Evolutionary conservation across 2,888 invertebrate genomes (phyloP).

Genomic region (Acanthococcus lagerstroemiae): DNA sequence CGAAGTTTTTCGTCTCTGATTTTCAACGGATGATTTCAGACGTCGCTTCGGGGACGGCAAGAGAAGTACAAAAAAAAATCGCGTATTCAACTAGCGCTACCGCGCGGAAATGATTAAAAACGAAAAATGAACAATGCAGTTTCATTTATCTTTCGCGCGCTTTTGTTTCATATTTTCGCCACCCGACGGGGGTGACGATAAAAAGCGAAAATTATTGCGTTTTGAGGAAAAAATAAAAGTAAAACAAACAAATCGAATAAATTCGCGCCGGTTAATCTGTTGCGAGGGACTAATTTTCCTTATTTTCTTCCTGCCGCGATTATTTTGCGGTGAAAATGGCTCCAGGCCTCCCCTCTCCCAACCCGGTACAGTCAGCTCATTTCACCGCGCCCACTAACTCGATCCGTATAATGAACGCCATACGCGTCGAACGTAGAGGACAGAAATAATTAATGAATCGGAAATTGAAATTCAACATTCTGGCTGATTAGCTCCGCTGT

Average conservation of each 20-base stretch:
- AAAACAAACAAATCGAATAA: background rate
- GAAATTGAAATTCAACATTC: background rate
- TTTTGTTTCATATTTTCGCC: background rate
- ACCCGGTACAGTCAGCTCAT: background rate
- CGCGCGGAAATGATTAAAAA: background rate
- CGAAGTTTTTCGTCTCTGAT: background rate
- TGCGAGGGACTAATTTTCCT: background rate
- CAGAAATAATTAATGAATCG: background rate
- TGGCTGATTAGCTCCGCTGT: no score
- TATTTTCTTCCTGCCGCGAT: background rate
- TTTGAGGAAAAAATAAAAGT: background rate
- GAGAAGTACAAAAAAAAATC: background rate
- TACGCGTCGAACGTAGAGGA: background rate
- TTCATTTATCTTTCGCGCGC: background rate
- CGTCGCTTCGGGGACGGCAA: background rate
- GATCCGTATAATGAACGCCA: background rate
- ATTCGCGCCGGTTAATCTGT: background rate
- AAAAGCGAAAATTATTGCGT: background rate
- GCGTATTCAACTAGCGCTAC: background rate
- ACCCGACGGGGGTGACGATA: background rate
- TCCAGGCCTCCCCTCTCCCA: no score
- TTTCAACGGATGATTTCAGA: background rate
- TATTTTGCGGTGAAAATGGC: background rate
- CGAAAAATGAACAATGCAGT: background rate
- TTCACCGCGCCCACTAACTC: no score